Evolutionary conservation across 2,888 invertebrate genomes (phyloP).

Genomic region (Nephrocerus scutellatus): DNA sequence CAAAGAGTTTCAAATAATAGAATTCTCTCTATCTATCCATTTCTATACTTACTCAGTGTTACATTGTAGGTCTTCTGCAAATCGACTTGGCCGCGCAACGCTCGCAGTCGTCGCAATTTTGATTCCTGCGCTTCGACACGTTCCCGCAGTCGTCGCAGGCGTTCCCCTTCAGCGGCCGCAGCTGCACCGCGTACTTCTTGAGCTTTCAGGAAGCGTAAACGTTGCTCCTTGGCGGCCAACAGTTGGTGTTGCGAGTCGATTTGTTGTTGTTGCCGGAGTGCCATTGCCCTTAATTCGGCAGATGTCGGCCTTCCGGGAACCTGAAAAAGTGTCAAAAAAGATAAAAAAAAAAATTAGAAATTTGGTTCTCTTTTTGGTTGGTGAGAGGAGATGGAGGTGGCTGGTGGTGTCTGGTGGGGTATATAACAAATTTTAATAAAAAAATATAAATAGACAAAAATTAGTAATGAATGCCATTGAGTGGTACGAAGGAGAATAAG

Average conservation of each 20-base stretch:
- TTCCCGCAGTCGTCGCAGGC: slow-evolving; percentile 77
- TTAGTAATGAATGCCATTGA: no score
- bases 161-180: slow-evolving; percentile 74
- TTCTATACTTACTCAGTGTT: slow-evolving; percentile 71
- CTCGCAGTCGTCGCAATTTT: slow-evolving; percentile 83
- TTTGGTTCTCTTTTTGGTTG: slow-evolving; percentile 4
- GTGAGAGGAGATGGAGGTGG: no score
- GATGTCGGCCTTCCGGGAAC: slow-evolving; percentile 89
- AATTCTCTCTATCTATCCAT: no score
- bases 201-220: slow-evolving; percentile 88
- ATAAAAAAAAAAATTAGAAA: slow-evolving; percentile 10
- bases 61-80: slow-evolving; percentile 86
- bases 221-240: slow-evolving; percentile 87
- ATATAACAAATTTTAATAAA: no score
- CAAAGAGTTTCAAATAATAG: no score
- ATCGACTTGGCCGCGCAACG: slow-evolving; percentile 89
- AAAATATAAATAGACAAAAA: no score
- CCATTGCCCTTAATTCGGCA: slow-evolving; percentile 97
- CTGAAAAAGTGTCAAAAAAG: slow-evolving; percentile 49
- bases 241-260: slow-evolving; percentile 90
- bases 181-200: slow-evolving; percentile 64
- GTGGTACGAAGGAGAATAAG: no score
- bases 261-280: slow-evolving; percentile 94
- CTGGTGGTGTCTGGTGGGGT: no score
- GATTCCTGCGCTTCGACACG: slow-evolving; percentile 92